Percentiles rank a stretch among this genome's conserved stretches.
Evolutionary conservation across 2,797 vertebrate genomes (phyloP).

Genomic region (Manis javanica): DNA sequence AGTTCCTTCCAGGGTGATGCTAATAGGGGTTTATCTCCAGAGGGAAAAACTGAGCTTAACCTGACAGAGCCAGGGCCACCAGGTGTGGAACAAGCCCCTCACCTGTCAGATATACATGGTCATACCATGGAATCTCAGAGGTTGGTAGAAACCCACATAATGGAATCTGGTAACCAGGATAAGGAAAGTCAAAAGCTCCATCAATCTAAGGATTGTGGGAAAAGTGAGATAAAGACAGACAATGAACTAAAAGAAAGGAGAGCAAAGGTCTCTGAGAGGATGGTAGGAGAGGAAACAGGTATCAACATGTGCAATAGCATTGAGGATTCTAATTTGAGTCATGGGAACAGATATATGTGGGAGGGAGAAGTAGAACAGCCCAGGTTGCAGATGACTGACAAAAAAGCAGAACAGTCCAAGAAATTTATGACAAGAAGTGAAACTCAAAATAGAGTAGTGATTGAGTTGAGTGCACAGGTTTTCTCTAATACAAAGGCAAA

Average conservation of each 20-base stretch:
- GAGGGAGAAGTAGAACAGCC: constrained; percentile 59
- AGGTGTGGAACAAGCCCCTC: constrained; percentile 62
- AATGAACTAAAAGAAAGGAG: constrained; percentile 65
- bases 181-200: constrained; percentile 62
- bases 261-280: constrained; percentile 55
- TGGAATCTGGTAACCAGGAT: constrained; percentile 58
- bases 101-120: constrained; percentile 67
- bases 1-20: constrained; percentile 72
- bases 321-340: constrained; percentile 72
- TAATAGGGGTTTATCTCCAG: constrained; percentile 53
- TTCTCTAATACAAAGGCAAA: constrained; percentile 60
- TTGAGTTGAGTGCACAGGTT: constrained; percentile 50
- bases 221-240: constrained; percentile 64
- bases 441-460: constrained; percentile 57
- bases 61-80: constrained; percentile 63
- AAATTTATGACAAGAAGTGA: constrained; percentile 54
- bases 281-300: constrained; percentile 56
- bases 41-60: constrained; percentile 73
- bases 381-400: constrained; percentile 36
- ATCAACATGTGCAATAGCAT: neutral
- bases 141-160: constrained; percentile 71
- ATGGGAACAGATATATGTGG: constrained; percentile 65
- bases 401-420: constrained; percentile 55
- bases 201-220: constrained; percentile 67
- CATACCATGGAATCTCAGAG: constrained; percentile 67